phyloP scores from a whole-genome alignment of 2,797 vertebrate genomes.

The Periparus ater region DNA sequence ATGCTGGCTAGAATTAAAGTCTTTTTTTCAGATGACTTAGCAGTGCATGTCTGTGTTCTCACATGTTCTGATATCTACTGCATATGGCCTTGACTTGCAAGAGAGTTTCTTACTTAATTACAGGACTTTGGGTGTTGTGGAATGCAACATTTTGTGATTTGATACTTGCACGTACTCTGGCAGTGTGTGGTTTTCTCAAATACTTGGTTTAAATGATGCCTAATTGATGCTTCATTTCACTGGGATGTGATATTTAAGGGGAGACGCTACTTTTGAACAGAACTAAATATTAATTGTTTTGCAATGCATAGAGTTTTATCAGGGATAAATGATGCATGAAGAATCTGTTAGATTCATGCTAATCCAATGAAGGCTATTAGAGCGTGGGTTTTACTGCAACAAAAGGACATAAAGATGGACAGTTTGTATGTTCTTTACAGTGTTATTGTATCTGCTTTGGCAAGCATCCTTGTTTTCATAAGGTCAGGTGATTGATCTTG shows the following conservation, averaged over 20 bases:
- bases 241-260: background rate
- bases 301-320: background rate
- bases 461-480: background rate
- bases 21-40: background rate
- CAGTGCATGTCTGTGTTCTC: background rate
- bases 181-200: background rate
- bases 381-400: background rate
- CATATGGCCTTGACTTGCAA: background rate
- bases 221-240: background rate
- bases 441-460: background rate
- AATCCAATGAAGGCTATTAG: background rate
- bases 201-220: background rate
- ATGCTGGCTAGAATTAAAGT: background rate
- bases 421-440: background rate
- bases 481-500: background rate
- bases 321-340: background rate
- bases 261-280: background rate
- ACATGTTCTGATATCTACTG: background rate
- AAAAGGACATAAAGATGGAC: background rate
- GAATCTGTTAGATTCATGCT: background rate
- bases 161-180: background rate
- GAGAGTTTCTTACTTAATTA: background rate
- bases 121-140: background rate
- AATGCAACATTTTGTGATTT: background rate
- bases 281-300: background rate